phyloP scores from a whole-genome alignment of 2,797 vertebrate species.

The Euthynnus affinis region DNA sequence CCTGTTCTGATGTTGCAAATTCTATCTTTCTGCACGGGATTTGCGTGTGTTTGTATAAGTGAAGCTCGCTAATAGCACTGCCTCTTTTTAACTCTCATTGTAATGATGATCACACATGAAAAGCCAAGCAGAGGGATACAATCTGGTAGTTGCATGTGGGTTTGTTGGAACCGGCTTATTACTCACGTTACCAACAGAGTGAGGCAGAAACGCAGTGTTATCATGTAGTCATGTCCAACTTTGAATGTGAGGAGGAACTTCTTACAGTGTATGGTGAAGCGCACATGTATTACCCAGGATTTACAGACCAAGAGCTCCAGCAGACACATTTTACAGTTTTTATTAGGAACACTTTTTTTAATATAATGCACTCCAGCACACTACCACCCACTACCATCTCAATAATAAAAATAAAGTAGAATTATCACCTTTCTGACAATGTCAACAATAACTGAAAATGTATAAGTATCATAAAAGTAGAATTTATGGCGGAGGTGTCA shows the following conservation, averaged over 20 bases:
- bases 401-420: too few relatives aligned
- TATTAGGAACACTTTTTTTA: too few relatives aligned
- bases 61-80: slow-evolving; percentile 13
- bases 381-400: too few relatives aligned
- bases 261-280: not conserved
- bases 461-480: not conserved
- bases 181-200: too few relatives aligned
- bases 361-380: too few relatives aligned
- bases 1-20: slow-evolving; percentile 38
- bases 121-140: not conserved
- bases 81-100: slow-evolving; percentile 32
- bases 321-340: too few relatives aligned
- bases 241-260: not conserved
- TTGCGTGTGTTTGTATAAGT: slow-evolving; percentile 12
- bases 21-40: slow-evolving; percentile 25
- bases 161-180: not conserved
- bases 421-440: not conserved
- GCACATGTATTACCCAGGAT: not conserved
- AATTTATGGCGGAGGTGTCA: not conserved
- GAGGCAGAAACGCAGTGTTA: too few relatives aligned
- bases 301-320: too few relatives aligned
- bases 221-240: too few relatives aligned
- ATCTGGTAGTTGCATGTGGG: not conserved
- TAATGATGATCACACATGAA: slow-evolving; percentile 35
- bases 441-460: not conserved